phyloP scores from a whole-genome alignment of 2,113 vertebrate species.

The Electrona antarctica region DNA sequence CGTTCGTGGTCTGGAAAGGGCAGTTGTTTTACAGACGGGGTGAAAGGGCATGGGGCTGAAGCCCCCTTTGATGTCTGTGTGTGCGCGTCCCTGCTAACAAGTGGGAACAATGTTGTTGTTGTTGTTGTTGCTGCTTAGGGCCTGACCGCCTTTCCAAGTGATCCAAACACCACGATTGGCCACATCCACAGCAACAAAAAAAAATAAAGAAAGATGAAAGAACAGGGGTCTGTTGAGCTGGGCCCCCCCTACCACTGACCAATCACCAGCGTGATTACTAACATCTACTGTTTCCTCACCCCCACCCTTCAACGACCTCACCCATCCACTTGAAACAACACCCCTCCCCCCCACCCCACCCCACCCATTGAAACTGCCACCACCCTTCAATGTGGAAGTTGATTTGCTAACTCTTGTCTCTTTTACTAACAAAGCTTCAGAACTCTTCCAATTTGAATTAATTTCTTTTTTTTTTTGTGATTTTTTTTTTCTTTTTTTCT shows the following conservation, averaged over 20 bases:
- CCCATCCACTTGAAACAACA: slow-evolving; percentile 51
- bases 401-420: slow-evolving; percentile 85
- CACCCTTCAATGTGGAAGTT: slow-evolving; percentile 69
- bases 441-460: slow-evolving; percentile 73
- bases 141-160: slow-evolving; percentile 34
- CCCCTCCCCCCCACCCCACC: slow-evolving; percentile 5
- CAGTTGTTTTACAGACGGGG: too few relatives aligned
- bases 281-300: slow-evolving; percentile 74
- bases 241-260: slow-evolving; percentile 30
- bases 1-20: too few relatives aligned
- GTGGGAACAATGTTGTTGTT: not conserved
- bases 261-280: slow-evolving; percentile 73
- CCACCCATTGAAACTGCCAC: slow-evolving; percentile 46
- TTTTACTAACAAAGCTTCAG: slow-evolving; percentile 88
- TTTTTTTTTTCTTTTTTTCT: slow-evolving; percentile 68
- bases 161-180: slow-evolving; percentile 46
- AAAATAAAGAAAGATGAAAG: too few relatives aligned
- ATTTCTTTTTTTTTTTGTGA: slow-evolving; percentile 67
- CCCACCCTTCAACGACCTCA: slow-evolving; percentile 15
- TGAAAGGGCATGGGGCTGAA: too few relatives aligned
- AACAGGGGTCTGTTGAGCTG: slow-evolving; percentile 18
- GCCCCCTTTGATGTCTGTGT: too few relatives aligned
- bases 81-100: not conserved
- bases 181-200: slow-evolving; percentile 33
- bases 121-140: not conserved